A percentile compares a stretch with the other conserved stretches of the same genome.
phyloP scores from a whole-genome alignment of 2,888 invertebrate species.

The Trichopria drosophilae region DNA sequence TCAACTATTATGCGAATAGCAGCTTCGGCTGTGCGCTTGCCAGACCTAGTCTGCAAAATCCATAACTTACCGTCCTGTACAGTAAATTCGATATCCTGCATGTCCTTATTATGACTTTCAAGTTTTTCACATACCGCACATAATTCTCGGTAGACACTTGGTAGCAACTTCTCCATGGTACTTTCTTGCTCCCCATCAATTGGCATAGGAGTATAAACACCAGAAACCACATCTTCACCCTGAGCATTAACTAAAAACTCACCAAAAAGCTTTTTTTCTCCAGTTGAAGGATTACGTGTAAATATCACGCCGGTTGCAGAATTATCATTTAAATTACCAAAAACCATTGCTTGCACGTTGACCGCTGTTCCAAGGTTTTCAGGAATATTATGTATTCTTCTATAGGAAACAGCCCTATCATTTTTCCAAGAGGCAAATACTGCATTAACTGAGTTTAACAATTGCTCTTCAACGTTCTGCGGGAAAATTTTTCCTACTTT shows the following conservation, averaged over 20 bases:
- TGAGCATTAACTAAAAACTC: constrained; percentile 24
- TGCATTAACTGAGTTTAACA: constrained; percentile 1
- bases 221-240: constrained; percentile 25
- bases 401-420: constrained; percentile 17
- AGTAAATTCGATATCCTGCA: constrained; percentile 26
- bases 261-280: constrained; percentile 21
- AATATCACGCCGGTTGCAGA: constrained; percentile 22
- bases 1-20: constrained; percentile 21
- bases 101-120: constrained; percentile 22
- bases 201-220: constrained; percentile 19
- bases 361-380: constrained; percentile 20
- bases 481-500: constrained; percentile 9
- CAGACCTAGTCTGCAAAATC: constrained; percentile 24
- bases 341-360: constrained; percentile 24
- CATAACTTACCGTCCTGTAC: constrained; percentile 22
- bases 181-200: constrained; percentile 12
- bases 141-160: constrained; percentile 16
- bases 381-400: constrained; percentile 21
- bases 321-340: constrained; percentile 18
- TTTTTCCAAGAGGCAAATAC: constrained; percentile 17
- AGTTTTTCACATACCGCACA: constrained; percentile 20
- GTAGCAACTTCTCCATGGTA: constrained; percentile 19
- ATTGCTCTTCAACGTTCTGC: constrained; percentile 9
- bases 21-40: constrained; percentile 23
- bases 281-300: constrained; percentile 23